Evolutionary conservation across 2,888 invertebrate species (phyloP), one percentile per base, ranked within the genome.

Genomic region (Aproaerema taeniolella): DNA sequence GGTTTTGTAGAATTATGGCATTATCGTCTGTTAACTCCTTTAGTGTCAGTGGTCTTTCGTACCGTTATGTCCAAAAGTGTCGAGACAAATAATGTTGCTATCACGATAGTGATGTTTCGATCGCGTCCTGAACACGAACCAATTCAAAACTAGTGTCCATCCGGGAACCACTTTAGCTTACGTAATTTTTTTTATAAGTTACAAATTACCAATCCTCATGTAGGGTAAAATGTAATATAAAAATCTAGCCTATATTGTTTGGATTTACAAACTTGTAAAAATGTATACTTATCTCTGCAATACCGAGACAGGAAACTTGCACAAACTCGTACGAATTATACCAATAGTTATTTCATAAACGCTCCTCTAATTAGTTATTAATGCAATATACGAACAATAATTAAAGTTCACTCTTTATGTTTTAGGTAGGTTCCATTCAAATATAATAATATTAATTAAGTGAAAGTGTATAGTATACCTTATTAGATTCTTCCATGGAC

Each of bases 361-460:
- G 58, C 56, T 61, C 60, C 56, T 55, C 46, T 69, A 62, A 65
- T 70, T 67, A 52, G 43, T 49, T 62, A 62, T 49, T 62, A 62
- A 59, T 61, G 72, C 70, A 76, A 77, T 73, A 71, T 67, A 68
- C 70, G 80, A 83, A 82, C 81, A 81, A 81, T 82, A 76, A 70
- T 67, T 56, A 60, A 55, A 26, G 38, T 26, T 35, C 30, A 15
- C 37, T 36, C 26, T 31, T n/a, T 40, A 26, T 16, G 71, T 79
- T 69, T 71, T 85, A 86, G 85, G 76, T 85, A 85, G 83, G 82
- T 67, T 73, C 66, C 71, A 82, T 82, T 78, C 80, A 82, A 81
- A 82, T 79, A 71, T 79, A 68, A 68, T 60, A 52, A n/a, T n/a
- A n/a, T n/a, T n/a, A n/a, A n/a, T n/a, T 85, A 86, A 85, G 85